A percentile compares a stretch with the other conserved stretches of the same genome.
Evolutionary conservation across 37 sponge, comb jelly and placozoan species (phyloP).

Genomic region (Ianthella basta): DNA sequence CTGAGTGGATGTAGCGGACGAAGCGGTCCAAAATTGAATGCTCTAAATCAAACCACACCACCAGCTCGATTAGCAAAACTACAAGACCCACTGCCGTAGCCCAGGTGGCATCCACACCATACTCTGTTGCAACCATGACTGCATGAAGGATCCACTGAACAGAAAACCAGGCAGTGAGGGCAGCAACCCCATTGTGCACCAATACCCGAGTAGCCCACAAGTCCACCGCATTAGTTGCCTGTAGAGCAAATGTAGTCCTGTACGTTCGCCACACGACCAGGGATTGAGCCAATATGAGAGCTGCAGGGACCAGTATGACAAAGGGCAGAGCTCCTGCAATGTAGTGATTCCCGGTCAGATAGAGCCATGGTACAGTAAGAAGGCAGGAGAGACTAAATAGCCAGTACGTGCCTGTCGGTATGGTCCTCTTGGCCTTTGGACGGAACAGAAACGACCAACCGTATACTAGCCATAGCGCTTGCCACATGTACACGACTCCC

Average conservation of each 20-base stretch:
- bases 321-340: conserved; percentile 11
- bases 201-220: conserved; percentile 15
- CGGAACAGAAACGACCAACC: conserved; percentile 19
- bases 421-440: neutral
- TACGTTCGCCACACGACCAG: neutral
- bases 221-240: neutral
- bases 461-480: conserved; percentile 22
- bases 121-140: neutral
- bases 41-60: conserved; percentile 40
- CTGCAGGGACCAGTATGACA: neutral
- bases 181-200: conserved; percentile 14
- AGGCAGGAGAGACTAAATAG: neutral
- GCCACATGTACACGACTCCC: conserved; percentile 26
- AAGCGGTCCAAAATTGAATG: conserved; percentile 23
- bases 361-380: neutral
- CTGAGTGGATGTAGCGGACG: conserved; percentile 38
- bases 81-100: conserved; percentile 27
- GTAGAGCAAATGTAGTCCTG: neutral
- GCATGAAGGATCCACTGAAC: conserved; percentile 2
- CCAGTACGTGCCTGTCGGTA: neutral
- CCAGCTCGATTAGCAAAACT: conserved; percentile 23
- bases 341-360: neutral
- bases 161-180: neutral
- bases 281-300: neutral
- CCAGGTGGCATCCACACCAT: conserved; percentile 22